Evolutionary conservation across 2,888 invertebrate genomes (phyloP), one percentile per base, ranked within the genome.

Genomic region (Bembecia ichneumoniformis): DNA sequence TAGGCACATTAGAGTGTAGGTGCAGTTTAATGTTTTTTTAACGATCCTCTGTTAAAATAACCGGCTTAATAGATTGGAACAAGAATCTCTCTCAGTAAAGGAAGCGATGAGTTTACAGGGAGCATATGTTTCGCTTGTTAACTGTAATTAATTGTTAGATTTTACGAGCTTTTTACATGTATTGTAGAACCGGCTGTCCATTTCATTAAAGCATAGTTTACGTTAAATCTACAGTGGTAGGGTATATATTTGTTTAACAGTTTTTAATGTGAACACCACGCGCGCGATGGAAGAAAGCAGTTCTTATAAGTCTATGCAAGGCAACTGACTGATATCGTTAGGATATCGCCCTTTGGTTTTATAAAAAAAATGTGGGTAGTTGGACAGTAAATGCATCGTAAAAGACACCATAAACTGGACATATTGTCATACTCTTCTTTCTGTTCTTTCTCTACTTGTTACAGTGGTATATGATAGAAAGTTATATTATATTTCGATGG

Each of bases 1-100:
- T 14, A 5, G 40, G 13, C 40, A 40, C 40, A 40, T 40, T 14
- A 40, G 13, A 40, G 13, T 46, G 49, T 47, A 50, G n/a, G n/a
- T n/a, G n/a, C 53, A 58, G 54, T 57, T 66, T 65, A 58, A 65
- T 57, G 54, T 49, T 51, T 49, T 59, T 63, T 66, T 64, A 63
- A 67, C 62, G 62, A 55, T 52, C 49, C 36, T 55, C 45, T 49
- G 46, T 51, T 44, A 47, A 49, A 46, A 15, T 50, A 47, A 43
- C 51, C 46, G 43, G 28, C 44, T 15, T 49, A 49, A 47, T 10
- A 51, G 11, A 48, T 16, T 13, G 45, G 44, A 52, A 44, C 51
- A 46, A 46, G 51, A 45, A 48, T 50, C 46, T 60, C 58, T 57
- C 60, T 49, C 49, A 54, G 59, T 58, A 53, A 47, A 58, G 63